Evolutionary conservation across 2,797 vertebrate genomes (phyloP), one percentile per base, ranked within the genome.

Genomic region (Lycodopsis pacificus): DNA sequence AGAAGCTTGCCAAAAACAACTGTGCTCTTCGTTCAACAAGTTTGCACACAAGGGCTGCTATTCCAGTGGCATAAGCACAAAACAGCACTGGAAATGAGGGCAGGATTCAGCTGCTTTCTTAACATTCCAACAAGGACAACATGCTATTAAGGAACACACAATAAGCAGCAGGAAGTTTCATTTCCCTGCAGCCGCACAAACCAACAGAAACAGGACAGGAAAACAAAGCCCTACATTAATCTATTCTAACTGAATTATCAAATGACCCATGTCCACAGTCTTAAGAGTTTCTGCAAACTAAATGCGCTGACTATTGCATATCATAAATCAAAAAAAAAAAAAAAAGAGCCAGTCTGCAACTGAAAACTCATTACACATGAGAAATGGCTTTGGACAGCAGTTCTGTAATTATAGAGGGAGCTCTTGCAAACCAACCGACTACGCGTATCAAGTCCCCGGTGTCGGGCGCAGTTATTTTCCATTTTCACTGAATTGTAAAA

Each of bases 131-230:
- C 9, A 46, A 80, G 66, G 56, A 61, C 40, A 79, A 80, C 7
- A 22, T 58, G 65, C 81, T 71, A 82, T 79, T 81, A 71, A 65
- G 38, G 77, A 82, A 80, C 73, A 76, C 17, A 77, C 85, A 81
- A 86, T 73, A 80, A 78, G 86, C 67, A 91, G 85, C 86, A 91
- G 87, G 92, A 93, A 91, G 84, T 86, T 73, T 81, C 38, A 77
- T 86, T 90, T 87, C 77, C 80, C 64, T 87, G 71, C 73, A 65
- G 79, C 68, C 69, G 75, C 73, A 82, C 4, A 78, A 40, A 15
- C 34, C 62, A 68, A 67, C 53, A 49, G 59, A 73, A 66, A 73
- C 64, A 77, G 25, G 10, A 73, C 71, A 82, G 81, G 73, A 85
- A 84, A 82, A 40, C 70, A 67, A 77, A 81, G 69, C 84, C 65